These are phyloP conservation scores for Hydractinia echinata DNA, from an alignment of 30 jellyfish, hydroid and myxozoan species.

Conservation along the genomic window DNA sequence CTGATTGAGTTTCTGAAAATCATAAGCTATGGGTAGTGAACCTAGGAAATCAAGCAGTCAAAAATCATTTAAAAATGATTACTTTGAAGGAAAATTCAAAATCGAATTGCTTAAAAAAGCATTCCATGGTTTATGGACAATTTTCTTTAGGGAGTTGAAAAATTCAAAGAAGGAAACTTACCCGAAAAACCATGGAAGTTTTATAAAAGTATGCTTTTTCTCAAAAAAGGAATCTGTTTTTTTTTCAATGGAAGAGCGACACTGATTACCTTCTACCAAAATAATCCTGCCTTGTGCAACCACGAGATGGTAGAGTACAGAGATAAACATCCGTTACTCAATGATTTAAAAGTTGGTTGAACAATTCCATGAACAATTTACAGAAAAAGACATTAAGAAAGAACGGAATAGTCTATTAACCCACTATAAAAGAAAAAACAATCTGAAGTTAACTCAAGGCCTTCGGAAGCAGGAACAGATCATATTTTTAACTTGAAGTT, in stretches of 20 bases:
- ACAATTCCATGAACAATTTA: neutral
- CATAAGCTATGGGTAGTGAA: conserved; percentile 9
- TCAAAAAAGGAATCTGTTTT: neutral
- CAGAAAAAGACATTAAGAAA: neutral
- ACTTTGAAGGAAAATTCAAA: neutral
- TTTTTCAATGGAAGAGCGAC: neutral
- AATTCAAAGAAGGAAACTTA: neutral
- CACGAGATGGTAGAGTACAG: neutral
- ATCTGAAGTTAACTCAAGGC: neutral
- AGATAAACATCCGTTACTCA: neutral
- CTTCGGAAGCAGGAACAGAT: conserved; percentile 7
- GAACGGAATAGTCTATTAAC: conserved; percentile 1
- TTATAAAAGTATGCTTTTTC: neutral
- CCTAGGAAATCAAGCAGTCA: neutral
- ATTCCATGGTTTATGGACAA: neutral
- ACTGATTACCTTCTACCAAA: neutral
- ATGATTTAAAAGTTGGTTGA: neutral
- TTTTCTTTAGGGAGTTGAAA: neutral
- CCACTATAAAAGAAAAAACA: conserved; percentile 9
- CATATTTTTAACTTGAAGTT: neutral
- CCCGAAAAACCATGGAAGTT: conserved; percentile 8
- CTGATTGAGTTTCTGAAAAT: conserved; percentile 1
- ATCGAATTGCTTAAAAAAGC: conserved; percentile 13
- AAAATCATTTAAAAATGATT: neutral
- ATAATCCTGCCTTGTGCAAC: neutral